Percentiles rank a stretch among this genome's conserved stretches.
Evolutionary conservation across 1,140 invertebrate species (phyloP).

Genomic region (Dermatophagoides farinae): DNA sequence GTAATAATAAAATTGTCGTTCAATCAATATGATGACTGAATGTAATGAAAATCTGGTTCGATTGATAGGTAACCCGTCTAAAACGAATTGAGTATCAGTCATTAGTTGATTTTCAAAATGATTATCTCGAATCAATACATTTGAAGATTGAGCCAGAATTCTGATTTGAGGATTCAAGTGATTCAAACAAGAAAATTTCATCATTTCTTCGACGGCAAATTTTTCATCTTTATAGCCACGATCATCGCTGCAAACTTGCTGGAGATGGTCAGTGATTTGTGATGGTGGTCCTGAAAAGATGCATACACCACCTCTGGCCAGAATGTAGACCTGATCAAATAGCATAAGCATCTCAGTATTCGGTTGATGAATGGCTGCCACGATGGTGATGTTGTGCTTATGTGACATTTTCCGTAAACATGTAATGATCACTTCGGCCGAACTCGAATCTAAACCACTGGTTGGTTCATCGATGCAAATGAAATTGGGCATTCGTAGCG

Average conservation of each 20-base stretch:
- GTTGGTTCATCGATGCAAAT: conserved; percentile 40
- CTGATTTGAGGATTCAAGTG: neutral
- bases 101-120: neutral
- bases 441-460: conserved; percentile 29
- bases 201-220: neutral
- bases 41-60: too few relatives aligned
- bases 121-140: neutral
- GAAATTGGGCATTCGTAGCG: conserved; percentile 58
- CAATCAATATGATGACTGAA: too few relatives aligned
- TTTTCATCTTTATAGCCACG: neutral
- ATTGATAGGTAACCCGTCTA: neutral
- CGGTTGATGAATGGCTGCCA: conserved; percentile 9
- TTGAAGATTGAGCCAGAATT: neutral
- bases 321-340: conserved; percentile 6
- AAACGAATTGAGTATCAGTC: neutral
- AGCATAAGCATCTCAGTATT: neutral
- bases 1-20: too few relatives aligned
- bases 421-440: neutral
- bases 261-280: neutral
- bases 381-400: neutral
- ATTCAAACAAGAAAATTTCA: neutral
- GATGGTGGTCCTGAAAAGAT: neutral
- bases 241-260: neutral
- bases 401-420: conserved; percentile 34
- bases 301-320: conserved; percentile 3